Conservation (phyloP, 2,113 vertebrate genomes). For the Cisticola juncidis region DNA sequence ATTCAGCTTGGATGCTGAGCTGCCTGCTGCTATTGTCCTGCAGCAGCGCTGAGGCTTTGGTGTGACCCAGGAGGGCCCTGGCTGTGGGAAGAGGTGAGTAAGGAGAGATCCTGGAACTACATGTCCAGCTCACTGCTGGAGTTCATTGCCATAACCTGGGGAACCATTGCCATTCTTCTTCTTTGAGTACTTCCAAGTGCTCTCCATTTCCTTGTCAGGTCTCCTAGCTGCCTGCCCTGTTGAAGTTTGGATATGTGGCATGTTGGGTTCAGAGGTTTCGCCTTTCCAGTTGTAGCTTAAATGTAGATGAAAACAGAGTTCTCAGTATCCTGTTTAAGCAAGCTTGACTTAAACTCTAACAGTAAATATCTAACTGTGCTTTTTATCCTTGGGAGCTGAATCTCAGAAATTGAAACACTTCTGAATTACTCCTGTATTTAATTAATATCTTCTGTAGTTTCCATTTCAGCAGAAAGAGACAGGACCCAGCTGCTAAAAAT, state of each 20-base stretch:
- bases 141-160: not conserved
- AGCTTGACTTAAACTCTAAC: not conserved
- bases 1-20: not conserved
- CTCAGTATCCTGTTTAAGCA: not conserved
- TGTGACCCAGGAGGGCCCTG: not conserved
- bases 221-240: not conserved
- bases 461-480: not conserved
- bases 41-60: not conserved
- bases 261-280: not conserved
- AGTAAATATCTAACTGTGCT: not conserved
- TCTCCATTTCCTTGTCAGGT: not conserved
- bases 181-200: not conserved
- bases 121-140: accelerated
- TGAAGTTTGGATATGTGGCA: not conserved
- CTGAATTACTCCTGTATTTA: not conserved
- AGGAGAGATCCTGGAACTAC: not conserved
- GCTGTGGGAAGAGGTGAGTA: not conserved
- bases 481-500: not conserved
- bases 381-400: not conserved
- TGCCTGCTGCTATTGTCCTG: not conserved
- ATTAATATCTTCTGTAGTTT: not conserved
- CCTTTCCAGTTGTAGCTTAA: not conserved
- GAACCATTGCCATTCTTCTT: not conserved
- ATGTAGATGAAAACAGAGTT: not conserved
- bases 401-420: not conserved